Conservation (phyloP, 2,797 vertebrate species). For the Phataginus tricuspis region DNA sequence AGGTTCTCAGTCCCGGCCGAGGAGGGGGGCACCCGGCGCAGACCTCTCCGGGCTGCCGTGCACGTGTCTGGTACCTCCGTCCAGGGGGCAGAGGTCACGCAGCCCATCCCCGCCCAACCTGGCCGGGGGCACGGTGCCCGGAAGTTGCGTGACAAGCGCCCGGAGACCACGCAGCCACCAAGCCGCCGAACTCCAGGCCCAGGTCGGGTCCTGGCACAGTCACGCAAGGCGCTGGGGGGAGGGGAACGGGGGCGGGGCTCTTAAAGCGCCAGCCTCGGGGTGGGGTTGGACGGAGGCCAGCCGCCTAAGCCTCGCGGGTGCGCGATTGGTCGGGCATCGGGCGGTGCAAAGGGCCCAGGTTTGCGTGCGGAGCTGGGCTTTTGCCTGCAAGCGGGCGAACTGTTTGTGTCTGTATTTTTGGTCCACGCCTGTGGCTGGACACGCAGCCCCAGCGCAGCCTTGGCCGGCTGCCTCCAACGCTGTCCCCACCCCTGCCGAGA, state of each 20-base stretch:
- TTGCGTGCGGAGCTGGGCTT: slow-evolving; percentile 58
- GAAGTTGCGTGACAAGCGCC: slow-evolving; percentile 85
- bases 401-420: background rate
- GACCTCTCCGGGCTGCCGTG: background rate
- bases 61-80: slow-evolving; percentile 38
- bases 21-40: background rate
- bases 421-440: slow-evolving; percentile 28
- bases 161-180: slow-evolving; percentile 69
- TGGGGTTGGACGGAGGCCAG: background rate
- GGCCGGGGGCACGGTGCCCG: slow-evolving; percentile 31
- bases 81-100: slow-evolving; percentile 80
- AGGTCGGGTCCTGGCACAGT: slow-evolving; percentile 78
- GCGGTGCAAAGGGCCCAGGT: slow-evolving; percentile 27
- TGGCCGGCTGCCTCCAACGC: background rate
- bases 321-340: background rate
- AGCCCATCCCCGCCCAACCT: slow-evolving; percentile 47
- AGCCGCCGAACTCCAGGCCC: slow-evolving; percentile 44
- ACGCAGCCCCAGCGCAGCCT: background rate
- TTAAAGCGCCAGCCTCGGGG: slow-evolving; percentile 55
- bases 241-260: slow-evolving; percentile 61
- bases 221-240: slow-evolving; percentile 81
- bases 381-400: background rate
- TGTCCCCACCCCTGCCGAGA: background rate
- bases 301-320: background rate
- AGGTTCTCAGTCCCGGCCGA: too few species aligned